Evolutionary conservation across 1,140 invertebrate species (phyloP), one percentile per base, ranked within the genome.

Genomic region (Rhopalosiphum maidis): DNA sequence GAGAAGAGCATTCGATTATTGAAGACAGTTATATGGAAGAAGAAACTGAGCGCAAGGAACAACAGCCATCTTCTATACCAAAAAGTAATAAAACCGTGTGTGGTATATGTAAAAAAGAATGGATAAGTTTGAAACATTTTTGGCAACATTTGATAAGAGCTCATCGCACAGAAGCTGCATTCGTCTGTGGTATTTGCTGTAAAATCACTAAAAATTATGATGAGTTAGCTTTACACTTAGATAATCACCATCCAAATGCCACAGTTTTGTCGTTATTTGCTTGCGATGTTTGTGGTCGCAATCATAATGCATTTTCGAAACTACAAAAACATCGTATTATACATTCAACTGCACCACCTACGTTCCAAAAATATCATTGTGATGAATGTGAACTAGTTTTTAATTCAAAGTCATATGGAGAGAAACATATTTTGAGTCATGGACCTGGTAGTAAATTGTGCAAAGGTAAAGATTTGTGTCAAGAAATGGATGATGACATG

Each of bases 111-210:
- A 95, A 95, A 2, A 97, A 96, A 94, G 96, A 95, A 37, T 97
- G 96, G 96, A 96, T 96, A 0, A 96, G 96, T 0, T 96, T 96
- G 94, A 96, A 96, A 94, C 96, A 96, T 94, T 94, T 96, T 0
- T 97, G 96, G 96, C 96, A 96, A 94, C 96, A 97, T 94, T 95
- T 96, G 41, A 96, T 96, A 54, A 94, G 96, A 21, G 96, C 96
- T 94, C 96, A 97, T 94, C 95, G 96, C 51, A 94, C 95, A 5
- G 96, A 96, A 93, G 96, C 96, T 0, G 96, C 96, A 0, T 96
- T 96, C 0, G 96, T 96, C 5, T 97, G 96, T 93, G 96, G 96
- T 0, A 96, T 97, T 55, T 96, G 96, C 94, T 94, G 96, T 30
- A 96, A 96, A 94, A 95, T 96, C 1, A 96, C 96, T 94, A 94